Evolutionary conservation across 2,797 vertebrate genomes (phyloP), one percentile per base, ranked within the genome.

Genomic region (Platalea minor): DNA sequence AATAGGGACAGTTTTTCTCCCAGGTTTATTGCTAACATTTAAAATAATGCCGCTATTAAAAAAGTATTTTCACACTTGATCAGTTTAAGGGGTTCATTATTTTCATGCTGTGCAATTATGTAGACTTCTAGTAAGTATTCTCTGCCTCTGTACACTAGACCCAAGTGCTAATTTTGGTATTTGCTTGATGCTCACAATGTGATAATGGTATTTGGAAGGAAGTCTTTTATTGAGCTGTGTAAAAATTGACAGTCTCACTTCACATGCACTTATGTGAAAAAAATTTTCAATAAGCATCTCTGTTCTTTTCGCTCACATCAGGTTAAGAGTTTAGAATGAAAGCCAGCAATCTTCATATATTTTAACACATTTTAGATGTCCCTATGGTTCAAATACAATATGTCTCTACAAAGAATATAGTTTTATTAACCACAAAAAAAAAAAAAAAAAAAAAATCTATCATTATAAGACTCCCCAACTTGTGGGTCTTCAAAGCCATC

Each of bases 41-140:
- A 85, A 96, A 90, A 87, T 25, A 96, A 88, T 87, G 61, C n/a
- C 92, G 69, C 28, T 70, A 90, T 92, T 80, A 70, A 92, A 95
- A 73, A 81, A 51, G 74, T 68, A 94, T 84, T 78, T 76, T 94
- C 69, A 76, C 77, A 83, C 28, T 95, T 88, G 77, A 78, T 89
- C 89, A n/a, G 87, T 87, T 92, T 92, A 67, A 96, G 81, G 37
- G 24, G 21, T 81, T 91, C 64, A 89, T 79, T 92, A 79, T 96
- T 96, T 95, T 85, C 89, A 65, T 63, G 78, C 31, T 88, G 51
- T 85, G 89, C 63, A 93, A 95, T 89, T 94, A 88, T 33, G 60
- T 35, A 77, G 60, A 60, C 83, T 89, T 74, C 31, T 53, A 88
- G 63, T 79, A 88, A 79, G 70, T 82, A 76, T 89, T 67, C 50